phyloP scores from a whole-genome alignment of 2,113 vertebrate genomes.

The Megalops atlanticus region DNA sequence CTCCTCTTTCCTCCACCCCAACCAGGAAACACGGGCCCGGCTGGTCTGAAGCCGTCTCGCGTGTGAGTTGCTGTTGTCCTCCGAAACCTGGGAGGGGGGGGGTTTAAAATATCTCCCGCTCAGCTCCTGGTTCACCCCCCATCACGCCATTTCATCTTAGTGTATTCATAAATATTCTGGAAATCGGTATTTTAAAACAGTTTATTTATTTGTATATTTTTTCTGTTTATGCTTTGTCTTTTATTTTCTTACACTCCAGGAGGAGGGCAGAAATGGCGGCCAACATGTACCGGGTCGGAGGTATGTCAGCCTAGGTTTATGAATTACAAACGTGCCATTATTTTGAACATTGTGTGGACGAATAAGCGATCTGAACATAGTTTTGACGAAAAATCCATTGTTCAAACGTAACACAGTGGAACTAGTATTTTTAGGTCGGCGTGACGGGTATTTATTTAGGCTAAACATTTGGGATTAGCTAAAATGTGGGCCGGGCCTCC shows the following conservation, averaged over 20 bases:
- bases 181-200: conserved; percentile 54
- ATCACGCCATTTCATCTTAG: conserved; percentile 30
- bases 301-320: conserved; percentile 75
- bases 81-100: conserved; percentile 59
- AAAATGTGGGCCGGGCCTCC: conserved; percentile 73
- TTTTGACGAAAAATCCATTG: neutral
- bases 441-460: conserved; percentile 39
- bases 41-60: conserved; percentile 65
- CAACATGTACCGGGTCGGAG: conserved; percentile 89
- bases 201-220: conserved; percentile 64
- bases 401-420: neutral
- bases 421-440: neutral
- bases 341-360: neutral
- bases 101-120: conserved; percentile 55
- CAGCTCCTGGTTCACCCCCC: conserved; percentile 47
- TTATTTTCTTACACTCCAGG: conserved; percentile 66
- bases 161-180: conserved; percentile 35
- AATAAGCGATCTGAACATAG: neutral
- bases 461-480: conserved; percentile 61
- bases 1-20: conserved; percentile 51
- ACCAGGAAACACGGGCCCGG: conserved; percentile 63
- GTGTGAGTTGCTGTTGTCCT: conserved; percentile 61
- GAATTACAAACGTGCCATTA: conserved; percentile 45
- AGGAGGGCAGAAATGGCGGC: conserved; percentile 82
- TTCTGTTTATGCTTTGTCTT: conserved; percentile 65